Conservation (phyloP, 92 coral and sea anemone species). For the Scolanthus callimorphus region DNA sequence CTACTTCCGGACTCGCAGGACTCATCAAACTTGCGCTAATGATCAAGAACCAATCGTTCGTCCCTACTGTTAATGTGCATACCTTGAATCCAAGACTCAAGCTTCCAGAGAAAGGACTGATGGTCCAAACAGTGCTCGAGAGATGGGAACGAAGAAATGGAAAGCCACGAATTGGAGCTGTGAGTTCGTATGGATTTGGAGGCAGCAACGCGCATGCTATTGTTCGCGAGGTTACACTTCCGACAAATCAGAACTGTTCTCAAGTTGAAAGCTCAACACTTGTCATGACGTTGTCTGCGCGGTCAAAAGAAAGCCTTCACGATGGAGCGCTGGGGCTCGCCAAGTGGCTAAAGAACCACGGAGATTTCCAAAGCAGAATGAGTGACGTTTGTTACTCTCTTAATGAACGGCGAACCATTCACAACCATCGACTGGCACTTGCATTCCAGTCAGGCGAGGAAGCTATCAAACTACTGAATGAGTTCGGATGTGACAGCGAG, state of each 20-base stretch:
- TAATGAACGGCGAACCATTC: slow-evolving; percentile 69
- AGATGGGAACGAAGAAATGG: slow-evolving; percentile 47
- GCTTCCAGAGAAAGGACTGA: slow-evolving; percentile 57
- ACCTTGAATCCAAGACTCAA: slow-evolving; percentile 60
- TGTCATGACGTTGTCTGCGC: slow-evolving; percentile 56
- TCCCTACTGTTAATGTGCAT: slow-evolving; percentile 64
- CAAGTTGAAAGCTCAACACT: neutral
- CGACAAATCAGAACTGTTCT: neutral
- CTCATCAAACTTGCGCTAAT: slow-evolving; percentile 63
- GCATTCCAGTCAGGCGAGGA: slow-evolving; percentile 42
- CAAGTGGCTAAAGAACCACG: slow-evolving; percentile 46
- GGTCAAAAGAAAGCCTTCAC: slow-evolving; percentile 47
- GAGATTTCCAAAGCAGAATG: slow-evolving; percentile 22
- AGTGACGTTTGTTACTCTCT: slow-evolving; percentile 71
- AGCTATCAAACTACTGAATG: slow-evolving; percentile 39
- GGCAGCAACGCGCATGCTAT: slow-evolving; percentile 82
- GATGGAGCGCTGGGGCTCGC: slow-evolving; percentile 40
- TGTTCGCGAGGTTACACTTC: slow-evolving; percentile 38
- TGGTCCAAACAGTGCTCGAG: slow-evolving; percentile 57
- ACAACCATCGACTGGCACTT: slow-evolving; percentile 61
- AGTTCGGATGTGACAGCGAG: slow-evolving; percentile 32
- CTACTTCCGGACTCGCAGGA: slow-evolving; percentile 81
- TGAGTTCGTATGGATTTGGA: slow-evolving; percentile 84
- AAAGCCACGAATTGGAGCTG: slow-evolving; percentile 62
- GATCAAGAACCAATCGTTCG: slow-evolving; percentile 52